Base-by-base conservation (phyloP, 2,888 invertebrate genomes). In the Acanthoscelides obtectus region DNA sequence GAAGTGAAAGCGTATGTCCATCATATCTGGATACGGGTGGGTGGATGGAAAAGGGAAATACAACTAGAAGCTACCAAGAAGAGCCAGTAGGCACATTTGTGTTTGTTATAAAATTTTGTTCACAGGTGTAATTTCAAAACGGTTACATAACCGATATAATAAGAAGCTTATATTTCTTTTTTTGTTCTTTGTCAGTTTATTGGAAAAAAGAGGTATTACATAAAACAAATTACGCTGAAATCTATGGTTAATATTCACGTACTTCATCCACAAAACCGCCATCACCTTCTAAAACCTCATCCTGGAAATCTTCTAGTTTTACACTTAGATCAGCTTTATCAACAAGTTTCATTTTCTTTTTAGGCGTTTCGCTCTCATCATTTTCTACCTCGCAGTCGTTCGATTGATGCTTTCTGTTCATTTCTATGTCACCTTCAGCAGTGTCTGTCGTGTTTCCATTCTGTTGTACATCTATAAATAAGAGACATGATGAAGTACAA, bases 341-440 rank as follows among this genome's bases (percentile, higher is more conserved):
- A 12, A 63, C 69, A 17, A 19, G 1, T 71, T 64, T 65, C 19
- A 0, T 45, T 22, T 22, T 71, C 45, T 69, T 69, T 22, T 20
- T 12, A 22, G 71, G 69, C 22, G 71, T 45, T 66, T 68, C 68
- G 1, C 22, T 20, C 8, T 69, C 22, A 22, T 6, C 25, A 22
- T 67, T 19, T 22, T 67, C 22, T 67, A 45, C 17, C 5, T 45
- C 8, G 17, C 12, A 12, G 5, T 45, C 45, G 6, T 45, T 20
- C 22, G 22, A 22, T 22, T 22, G 45, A 12, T 1, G 5, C 17
- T 4, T 45, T 4, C 12, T 45, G 1, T 45, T 17, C 3, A 3
- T 25, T 45, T 45, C 45, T 12, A 45, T 1, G 1, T 45, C 17
- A 1, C 3, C 45, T 45, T 45, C 12, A 1, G 5, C 45, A 12